Base-by-base conservation (phyloP, 30 jellyfish, hydroid and myxozoan genomes). In the Catostylus mosaicus region DNA sequence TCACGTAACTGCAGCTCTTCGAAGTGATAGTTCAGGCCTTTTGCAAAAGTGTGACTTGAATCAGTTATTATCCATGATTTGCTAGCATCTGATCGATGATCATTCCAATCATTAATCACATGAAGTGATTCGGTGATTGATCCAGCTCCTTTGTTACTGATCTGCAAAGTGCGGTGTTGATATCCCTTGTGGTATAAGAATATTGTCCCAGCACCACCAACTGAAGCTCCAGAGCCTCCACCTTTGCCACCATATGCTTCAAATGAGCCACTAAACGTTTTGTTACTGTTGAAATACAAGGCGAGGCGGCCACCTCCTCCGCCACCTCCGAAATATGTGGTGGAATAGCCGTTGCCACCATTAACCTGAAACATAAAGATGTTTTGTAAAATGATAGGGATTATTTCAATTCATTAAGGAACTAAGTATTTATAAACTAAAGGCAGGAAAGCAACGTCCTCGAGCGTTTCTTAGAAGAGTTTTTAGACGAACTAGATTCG, bases 301-400 rank as follows among this genome's bases (percentile, higher is more conserved):
- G 93, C 93, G 3, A 83, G 46, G 23, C 93, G 86, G 19, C 93
- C 93, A 34, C 93, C 93, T 30, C 93, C 80, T 2, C 93, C 93
- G 30, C 93, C 93, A 22, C 93, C 93, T 70, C 93, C 93, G 78
- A 54, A 26, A 27, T 73, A 64, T 33, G 67, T 30, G 5, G 75
- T 29, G 24, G 87, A 26, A 30, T 70, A 61, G 46, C 93, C 93
- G 45, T 65, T 70, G 62, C 93, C 93, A 26, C 93, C 93, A 38
- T 83, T 69, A 27, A 82, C 93, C 90, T 80, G 19, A 5, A 66
- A 50, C 2, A 16, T 50, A 2, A n/a, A n/a, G n/a, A n/a, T n/a
- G n/a, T n/a, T n/a, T n/a, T n/a, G n/a, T n/a, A n/a, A n/a, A n/a
- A n/a, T n/a, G n/a, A n/a, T n/a, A n/a, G n/a, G n/a, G n/a, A n/a